These are phyloP conservation scores for Gnathonemus longibarbis DNA, from an alignment of 2,113 vertebrate genomes.

Conservation along the genomic window DNA sequence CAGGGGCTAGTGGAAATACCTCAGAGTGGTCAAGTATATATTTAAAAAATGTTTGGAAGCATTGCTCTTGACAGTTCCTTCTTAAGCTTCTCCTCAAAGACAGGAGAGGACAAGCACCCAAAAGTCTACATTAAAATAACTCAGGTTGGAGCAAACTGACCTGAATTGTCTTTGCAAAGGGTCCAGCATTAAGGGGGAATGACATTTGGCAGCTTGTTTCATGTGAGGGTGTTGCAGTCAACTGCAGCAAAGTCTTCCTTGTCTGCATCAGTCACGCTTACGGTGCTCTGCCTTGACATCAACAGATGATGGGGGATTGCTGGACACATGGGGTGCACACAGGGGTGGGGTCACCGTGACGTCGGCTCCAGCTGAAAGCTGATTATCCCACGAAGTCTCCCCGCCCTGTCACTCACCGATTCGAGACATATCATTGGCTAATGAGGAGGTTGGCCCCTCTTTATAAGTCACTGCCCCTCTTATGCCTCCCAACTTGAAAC, in stretches of 20 bases:
- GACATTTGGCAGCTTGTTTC: not conserved
- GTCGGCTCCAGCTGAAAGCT: not conserved
- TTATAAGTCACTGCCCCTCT: not conserved
- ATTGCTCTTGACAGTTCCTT: not conserved
- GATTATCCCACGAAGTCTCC: not conserved
- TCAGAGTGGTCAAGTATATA: not conserved
- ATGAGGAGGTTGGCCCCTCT: not conserved
- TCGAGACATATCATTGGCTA: not conserved
- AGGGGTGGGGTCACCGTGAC: not conserved
- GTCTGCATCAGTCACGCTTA: slow-evolving; percentile 61
- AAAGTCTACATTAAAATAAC: not conserved
- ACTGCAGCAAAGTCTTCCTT: slow-evolving; percentile 59
- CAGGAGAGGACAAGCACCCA: not conserved
- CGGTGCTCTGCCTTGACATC: slow-evolving; percentile 67
- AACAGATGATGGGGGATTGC: slow-evolving; percentile 65
- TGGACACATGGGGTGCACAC: not conserved
- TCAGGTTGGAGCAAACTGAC: not conserved
- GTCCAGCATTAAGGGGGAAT: not conserved
- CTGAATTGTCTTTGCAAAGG: not conserved
- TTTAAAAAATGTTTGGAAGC: not conserved
- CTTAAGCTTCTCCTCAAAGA: not conserved
- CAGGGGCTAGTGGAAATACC: not conserved
- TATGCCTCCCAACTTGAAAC: not conserved
- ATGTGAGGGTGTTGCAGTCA: not conserved
- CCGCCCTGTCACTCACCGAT: not conserved